These are phyloP conservation scores for Hystrix brachyura DNA, from an alignment of 2,113 vertebrate genomes.

Conservation along the genomic window DNA sequence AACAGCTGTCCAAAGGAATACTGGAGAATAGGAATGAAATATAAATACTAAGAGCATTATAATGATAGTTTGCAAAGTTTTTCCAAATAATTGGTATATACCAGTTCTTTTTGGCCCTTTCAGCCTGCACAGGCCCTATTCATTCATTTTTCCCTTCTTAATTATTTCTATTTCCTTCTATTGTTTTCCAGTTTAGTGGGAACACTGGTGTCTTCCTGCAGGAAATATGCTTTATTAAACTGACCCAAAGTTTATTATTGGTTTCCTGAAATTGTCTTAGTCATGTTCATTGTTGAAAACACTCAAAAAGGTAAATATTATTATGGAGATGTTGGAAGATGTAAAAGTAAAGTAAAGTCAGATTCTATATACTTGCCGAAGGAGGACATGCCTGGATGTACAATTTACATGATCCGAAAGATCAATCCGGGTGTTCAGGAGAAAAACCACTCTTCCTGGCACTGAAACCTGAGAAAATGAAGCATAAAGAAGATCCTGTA, in stretches of 20 bases:
- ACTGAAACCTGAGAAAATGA: neutral
- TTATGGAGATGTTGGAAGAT: neutral
- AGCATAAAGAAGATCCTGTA: neutral
- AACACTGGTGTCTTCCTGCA: slow-evolving; percentile 37
- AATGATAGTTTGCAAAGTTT: neutral
- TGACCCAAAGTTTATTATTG: slow-evolving; percentile 36
- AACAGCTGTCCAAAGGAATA: neutral
- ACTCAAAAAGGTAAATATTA: slow-evolving; percentile 45
- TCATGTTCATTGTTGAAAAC: slow-evolving; percentile 5
- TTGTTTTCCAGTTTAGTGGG: slow-evolving; percentile 20
- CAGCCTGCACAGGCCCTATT: neutral
- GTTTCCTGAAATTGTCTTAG: slow-evolving; percentile 74
- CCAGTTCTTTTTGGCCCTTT: neutral
- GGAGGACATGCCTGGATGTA: neutral
- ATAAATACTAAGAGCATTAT: neutral
- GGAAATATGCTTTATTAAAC: slow-evolving; percentile 48
- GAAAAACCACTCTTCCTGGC: neutral
- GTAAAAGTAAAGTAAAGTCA: neutral
- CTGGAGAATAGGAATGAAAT: neutral
- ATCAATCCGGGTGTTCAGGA: neutral
- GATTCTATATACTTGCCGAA: neutral
- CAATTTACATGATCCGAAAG: neutral
- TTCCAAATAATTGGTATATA: neutral
- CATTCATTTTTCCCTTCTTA: neutral
- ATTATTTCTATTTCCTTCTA: neutral